phyloP scores from a whole-genome alignment of 2,797 vertebrate genomes.

The Pipistrellus kuhlii region DNA sequence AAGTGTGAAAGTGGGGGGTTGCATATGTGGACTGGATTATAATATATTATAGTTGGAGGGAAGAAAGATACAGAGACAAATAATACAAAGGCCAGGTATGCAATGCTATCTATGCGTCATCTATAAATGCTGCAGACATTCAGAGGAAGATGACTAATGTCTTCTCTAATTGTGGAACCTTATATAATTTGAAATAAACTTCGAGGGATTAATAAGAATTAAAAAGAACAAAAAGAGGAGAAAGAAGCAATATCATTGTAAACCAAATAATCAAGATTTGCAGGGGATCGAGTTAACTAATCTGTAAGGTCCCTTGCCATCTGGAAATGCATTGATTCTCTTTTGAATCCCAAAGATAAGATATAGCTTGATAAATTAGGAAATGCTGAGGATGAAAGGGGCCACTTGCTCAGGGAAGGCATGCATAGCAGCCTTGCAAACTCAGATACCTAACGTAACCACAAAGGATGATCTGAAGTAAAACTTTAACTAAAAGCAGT shows the following conservation, averaged over 20 bases:
- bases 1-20: not conserved
- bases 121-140: not conserved
- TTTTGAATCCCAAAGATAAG: not conserved
- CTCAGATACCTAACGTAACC: no score
- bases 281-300: not conserved
- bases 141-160: not conserved
- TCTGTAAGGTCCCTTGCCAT: not conserved
- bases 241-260: not conserved
- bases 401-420: no score
- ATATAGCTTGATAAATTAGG: not conserved
- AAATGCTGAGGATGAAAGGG: not conserved
- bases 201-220: not conserved
- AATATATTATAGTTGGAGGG: not conserved
- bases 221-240: not conserved
- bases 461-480: no score
- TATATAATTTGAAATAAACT: not conserved
- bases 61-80: not conserved
- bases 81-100: not conserved
- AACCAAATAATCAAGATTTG: not conserved
- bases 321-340: not conserved
- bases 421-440: no score
- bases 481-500: no score
- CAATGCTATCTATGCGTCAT: not conserved
- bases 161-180: not conserved
- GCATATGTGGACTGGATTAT: not conserved